Percentiles rank a stretch among this genome's conserved stretches.
Evolutionary conservation across 1,140 invertebrate genomes (phyloP).

Genomic region (Heliconius eleuchia): DNA sequence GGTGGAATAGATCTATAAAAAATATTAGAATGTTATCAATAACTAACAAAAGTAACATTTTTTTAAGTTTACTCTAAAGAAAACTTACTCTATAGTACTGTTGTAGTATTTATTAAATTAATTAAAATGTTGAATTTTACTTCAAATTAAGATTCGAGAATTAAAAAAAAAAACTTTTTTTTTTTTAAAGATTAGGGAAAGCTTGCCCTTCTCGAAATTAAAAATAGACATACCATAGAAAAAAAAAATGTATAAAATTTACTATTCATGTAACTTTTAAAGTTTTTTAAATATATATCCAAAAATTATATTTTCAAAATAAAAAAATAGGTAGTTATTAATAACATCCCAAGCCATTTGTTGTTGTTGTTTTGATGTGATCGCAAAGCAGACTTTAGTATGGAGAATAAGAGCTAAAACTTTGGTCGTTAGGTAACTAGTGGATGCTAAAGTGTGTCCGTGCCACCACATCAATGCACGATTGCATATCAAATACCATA

Average conservation of each 20-base stretch:
- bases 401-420: conserved; percentile 36
- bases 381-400: conserved; percentile 39
- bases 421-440: conserved; percentile 42
- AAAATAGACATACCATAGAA: no score
- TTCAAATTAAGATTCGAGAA: no score
- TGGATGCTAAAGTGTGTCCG: conserved; percentile 34
- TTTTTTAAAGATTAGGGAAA: not conserved
- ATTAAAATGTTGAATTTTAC: not conserved
- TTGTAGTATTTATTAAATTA: not conserved
- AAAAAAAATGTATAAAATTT: no score
- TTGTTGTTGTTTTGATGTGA: conserved; percentile 23
- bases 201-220: not conserved
- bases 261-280: no score
- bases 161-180: no score
- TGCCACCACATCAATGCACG: conserved; percentile 28
- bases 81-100: not conserved
- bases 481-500: conserved; percentile 7
- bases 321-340: conserved; percentile 9
- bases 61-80: not conserved
- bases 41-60: not conserved
- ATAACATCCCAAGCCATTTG: conserved; percentile 2
- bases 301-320: not conserved
- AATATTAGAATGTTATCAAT: conserved; percentile 23
- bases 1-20: conserved; percentile 47
- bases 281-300: no score